Conservation (phyloP, 2,113 vertebrate genomes). For the Neotragus moschatus region DNA sequence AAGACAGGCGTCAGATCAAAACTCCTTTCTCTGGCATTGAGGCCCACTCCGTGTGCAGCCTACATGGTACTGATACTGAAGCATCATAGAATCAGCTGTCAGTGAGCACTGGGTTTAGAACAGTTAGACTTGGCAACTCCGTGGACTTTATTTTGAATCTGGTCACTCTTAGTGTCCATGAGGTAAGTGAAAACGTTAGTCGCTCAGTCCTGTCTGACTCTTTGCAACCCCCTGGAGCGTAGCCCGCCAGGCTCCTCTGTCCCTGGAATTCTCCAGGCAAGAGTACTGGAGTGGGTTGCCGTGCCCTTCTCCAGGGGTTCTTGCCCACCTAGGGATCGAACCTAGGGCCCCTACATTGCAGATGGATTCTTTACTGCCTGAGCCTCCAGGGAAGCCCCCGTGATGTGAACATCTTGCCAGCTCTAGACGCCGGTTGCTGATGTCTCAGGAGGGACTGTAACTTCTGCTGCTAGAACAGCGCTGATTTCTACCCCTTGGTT, state of each 20-base stretch:
- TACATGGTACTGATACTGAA: rapidly evolving
- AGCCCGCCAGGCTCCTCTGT: background rate
- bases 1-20: background rate
- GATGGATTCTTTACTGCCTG: background rate
- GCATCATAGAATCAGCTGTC: background rate
- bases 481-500: background rate
- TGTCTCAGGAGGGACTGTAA: rapidly evolving
- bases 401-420: background rate
- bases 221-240: background rate
- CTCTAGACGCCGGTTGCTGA: background rate
- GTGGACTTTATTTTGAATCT: background rate
- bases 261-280: background rate
- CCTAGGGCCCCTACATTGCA: background rate
- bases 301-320: background rate
- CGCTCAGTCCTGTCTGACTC: background rate
- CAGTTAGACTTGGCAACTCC: background rate
- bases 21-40: background rate
- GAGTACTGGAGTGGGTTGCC: background rate
- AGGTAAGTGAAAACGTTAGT: background rate
- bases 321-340: background rate
- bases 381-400: background rate
- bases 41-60: background rate
- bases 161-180: background rate
- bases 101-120: background rate
- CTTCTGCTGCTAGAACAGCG: rapidly evolving